phyloP scores from a whole-genome alignment of 2,113 vertebrate species.

The Xenus cinereus region DNA sequence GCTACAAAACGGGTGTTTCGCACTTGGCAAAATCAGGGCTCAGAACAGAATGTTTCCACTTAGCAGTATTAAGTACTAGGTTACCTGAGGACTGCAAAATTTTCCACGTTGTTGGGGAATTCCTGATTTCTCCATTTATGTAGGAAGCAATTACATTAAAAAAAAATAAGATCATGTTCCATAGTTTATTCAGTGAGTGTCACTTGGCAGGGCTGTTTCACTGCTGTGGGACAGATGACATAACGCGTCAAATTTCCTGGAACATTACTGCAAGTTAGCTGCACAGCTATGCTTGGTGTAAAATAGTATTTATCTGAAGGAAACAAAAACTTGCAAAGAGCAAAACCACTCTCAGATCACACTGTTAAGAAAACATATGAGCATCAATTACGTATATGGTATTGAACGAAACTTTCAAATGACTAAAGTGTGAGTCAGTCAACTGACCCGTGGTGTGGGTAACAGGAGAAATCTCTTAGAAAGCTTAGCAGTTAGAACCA shows the following conservation, averaged over 20 bases:
- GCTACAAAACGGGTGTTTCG: background rate
- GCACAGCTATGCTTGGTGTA: background rate
- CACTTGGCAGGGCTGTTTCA: background rate
- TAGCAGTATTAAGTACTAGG: background rate
- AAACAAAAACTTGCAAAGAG: background rate
- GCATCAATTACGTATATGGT: background rate
- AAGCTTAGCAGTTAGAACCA: background rate
- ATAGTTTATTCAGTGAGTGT: background rate
- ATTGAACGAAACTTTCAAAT: background rate
- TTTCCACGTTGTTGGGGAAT: background rate
- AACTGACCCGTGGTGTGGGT: background rate
- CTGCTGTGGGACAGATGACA: background rate
- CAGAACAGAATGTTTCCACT: background rate
- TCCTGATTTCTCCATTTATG: background rate
- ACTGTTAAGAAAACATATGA: background rate
- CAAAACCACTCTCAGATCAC: background rate
- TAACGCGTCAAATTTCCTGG: background rate
- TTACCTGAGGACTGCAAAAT: background rate
- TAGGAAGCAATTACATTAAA: background rate
- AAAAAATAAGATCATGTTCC: background rate
- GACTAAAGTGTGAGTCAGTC: background rate
- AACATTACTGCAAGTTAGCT: background rate
- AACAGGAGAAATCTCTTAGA: background rate
- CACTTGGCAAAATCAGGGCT: background rate
- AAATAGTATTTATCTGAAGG: background rate